Evolutionary conservation across 2,888 invertebrate species (phyloP).

Genomic region (Melipona beecheii): DNA sequence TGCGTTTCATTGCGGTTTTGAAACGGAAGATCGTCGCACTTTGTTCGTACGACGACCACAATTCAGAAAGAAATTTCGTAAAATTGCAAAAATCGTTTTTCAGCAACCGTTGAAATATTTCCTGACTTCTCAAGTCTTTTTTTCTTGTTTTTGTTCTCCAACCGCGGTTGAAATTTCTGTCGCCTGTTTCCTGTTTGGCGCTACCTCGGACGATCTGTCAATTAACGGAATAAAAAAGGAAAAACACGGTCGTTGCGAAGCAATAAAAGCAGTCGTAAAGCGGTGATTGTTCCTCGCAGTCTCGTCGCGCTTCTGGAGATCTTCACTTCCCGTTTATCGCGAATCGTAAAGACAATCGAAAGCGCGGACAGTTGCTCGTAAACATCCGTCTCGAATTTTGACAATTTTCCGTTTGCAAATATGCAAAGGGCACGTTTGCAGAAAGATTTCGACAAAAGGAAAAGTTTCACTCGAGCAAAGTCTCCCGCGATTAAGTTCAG

Average conservation of each 20-base stretch:
- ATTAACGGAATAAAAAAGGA: not conserved
- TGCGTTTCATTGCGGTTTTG: no score
- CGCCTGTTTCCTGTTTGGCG: not conserved
- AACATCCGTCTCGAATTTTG: no score
- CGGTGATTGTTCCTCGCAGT: slow-evolving; percentile 3
- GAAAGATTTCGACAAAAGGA: not conserved
- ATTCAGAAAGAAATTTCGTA: no score
- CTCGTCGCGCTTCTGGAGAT: slow-evolving; percentile 12
- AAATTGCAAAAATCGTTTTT: no score
- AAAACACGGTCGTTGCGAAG: no score
- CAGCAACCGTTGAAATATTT: no score
- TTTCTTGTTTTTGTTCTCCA: not conserved
- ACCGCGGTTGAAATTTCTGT: no score
- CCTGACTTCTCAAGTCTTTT: no score
- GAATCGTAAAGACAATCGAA: slow-evolving; percentile 4
- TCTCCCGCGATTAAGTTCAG: not conserved
- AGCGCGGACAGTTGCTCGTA: no score
- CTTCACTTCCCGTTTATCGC: slow-evolving; percentile 13
- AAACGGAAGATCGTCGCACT: no score
- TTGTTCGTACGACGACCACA: no score
- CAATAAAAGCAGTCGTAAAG: not conserved
- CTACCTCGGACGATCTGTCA: not conserved
- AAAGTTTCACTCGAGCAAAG: not conserved
- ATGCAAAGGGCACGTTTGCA: not conserved
- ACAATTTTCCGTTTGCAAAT: no score